Percentiles rank a stretch among this genome's conserved stretches.
Evolutionary conservation across 1,140 invertebrate genomes (phyloP).

Genomic region (Formica selysi): DNA sequence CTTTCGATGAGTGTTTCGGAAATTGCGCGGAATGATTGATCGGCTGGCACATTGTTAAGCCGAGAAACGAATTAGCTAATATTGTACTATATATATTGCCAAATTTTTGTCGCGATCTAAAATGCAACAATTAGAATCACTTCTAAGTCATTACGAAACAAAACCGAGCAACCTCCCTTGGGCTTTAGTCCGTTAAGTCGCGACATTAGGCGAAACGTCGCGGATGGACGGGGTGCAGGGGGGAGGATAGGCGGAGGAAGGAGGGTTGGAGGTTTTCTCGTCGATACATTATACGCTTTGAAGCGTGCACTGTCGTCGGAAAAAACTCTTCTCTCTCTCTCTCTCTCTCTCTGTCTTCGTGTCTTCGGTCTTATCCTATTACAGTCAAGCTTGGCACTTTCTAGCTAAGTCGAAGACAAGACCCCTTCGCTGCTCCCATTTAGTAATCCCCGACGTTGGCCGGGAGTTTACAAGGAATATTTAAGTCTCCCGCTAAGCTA

Average conservation of each 20-base stretch:
- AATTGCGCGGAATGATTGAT: conserved; percentile 14
- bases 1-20: not conserved
- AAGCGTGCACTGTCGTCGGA: conserved; percentile 52
- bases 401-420: conserved; percentile 78
- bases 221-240: not conserved
- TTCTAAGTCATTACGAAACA: conserved; percentile 33
- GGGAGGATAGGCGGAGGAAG: too few relatives aligned
- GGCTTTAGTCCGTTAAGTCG: conserved; percentile 15
- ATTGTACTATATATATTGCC: not conserved
- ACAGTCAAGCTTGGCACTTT: conserved; percentile 75
- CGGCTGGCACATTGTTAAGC: not conserved
- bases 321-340: conserved; percentile 65
- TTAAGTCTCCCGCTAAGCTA: conserved; percentile 83
- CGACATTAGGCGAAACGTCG: conserved; percentile 43
- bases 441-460: conserved; percentile 82
- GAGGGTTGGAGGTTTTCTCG: conserved; percentile 37
- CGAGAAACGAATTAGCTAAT: conserved; percentile 15
- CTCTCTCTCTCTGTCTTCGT: too few relatives aligned
- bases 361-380: conserved; percentile 74
- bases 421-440: conserved; percentile 79
- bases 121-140: conserved; percentile 50
- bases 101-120: not conserved
- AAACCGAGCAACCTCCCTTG: conserved; percentile 27
- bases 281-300: conserved; percentile 62
- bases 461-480: conserved; percentile 85